Percentiles rank a stretch among this genome's conserved stretches.
Evolutionary conservation across 92 coral and sea anemone species (phyloP).

Genomic region (Epizoanthus fatuus): DNA sequence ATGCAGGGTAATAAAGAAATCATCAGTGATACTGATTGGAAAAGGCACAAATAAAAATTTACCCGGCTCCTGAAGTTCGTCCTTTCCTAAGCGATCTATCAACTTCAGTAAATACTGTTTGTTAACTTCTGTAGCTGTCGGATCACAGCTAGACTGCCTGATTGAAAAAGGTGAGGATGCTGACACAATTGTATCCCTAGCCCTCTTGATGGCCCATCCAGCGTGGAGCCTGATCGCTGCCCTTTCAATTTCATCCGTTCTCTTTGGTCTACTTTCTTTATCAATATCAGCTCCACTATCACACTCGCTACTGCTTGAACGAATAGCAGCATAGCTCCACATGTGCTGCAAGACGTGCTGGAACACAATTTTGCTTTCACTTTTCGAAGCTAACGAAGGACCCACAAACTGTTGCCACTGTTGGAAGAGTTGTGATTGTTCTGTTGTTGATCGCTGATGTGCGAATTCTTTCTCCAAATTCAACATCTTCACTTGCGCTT

Average conservation of each 20-base stretch:
- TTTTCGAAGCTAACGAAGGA: too few species aligned
- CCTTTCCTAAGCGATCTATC: constrained; percentile 14
- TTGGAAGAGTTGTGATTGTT: too few species aligned
- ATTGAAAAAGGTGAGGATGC: neutral
- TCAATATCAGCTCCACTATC: neutral
- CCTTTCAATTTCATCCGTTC: constrained; percentile 24
- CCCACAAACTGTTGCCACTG: too few species aligned
- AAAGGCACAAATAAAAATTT: constrained; percentile 41
- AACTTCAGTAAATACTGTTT: constrained; percentile 8
- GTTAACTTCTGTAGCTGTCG: neutral
- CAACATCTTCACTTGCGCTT: too few species aligned
- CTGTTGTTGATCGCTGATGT: too few species aligned
- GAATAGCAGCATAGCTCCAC: constrained; percentile 19
- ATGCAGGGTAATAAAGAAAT: constrained; percentile 9
- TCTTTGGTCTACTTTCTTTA: neutral
- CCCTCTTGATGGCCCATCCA: constrained; percentile 38
- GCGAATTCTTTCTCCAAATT: too few species aligned
- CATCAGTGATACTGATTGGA: constrained; percentile 22
- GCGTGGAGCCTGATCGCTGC: constrained; percentile 23
- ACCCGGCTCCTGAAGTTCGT: constrained; percentile 40
- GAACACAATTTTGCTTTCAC: neutral
- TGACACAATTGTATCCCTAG: constrained; percentile 24
- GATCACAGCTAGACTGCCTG: neutral
- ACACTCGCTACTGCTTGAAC: neutral
- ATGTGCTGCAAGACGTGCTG: constrained; percentile 31